A percentile compares a stretch with the other conserved stretches of the same genome.
These are phyloP conservation scores for Wiebesia pumilae DNA, from an alignment of 1,140 invertebrate genomes.

Conservation along the genomic window DNA sequence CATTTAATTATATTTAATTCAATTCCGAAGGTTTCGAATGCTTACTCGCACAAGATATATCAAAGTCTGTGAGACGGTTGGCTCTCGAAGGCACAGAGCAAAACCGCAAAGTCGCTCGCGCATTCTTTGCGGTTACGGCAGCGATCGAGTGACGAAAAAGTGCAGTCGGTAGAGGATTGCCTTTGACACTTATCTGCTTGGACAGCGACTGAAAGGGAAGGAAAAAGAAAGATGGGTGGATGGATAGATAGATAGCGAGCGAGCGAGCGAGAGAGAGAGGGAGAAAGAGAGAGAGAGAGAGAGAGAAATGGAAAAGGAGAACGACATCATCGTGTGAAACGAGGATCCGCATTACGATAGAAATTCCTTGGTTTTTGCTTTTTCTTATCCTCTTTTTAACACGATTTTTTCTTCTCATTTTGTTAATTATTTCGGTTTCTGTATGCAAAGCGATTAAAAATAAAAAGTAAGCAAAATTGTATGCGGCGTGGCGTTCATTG, in stretches of 20 bases:
- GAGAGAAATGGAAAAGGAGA: not conserved
- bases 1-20: not conserved
- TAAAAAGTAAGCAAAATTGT: constrained; percentile 14
- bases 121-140: constrained; percentile 40
- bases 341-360: not conserved
- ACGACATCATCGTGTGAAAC: constrained; percentile 29
- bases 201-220: not conserved
- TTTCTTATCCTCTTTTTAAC: not conserved
- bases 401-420: not conserved
- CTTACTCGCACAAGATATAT: not conserved
- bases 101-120: constrained; percentile 37
- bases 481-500: not conserved
- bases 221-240: not conserved
- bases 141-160: constrained; percentile 55
- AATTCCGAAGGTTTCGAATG: not conserved
- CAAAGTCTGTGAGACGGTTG: not conserved
- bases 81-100: not conserved
- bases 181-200: constrained; percentile 44
- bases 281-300: not conserved
- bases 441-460: not conserved
- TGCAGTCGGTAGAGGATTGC: constrained; percentile 21
- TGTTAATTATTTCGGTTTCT: not conserved
- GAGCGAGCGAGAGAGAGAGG: not conserved
- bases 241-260: not conserved
- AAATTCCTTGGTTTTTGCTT: constrained; percentile 31